Evolutionary conservation across 2,797 vertebrate species (phyloP).

Genomic region (Xenentodon cancila): DNA sequence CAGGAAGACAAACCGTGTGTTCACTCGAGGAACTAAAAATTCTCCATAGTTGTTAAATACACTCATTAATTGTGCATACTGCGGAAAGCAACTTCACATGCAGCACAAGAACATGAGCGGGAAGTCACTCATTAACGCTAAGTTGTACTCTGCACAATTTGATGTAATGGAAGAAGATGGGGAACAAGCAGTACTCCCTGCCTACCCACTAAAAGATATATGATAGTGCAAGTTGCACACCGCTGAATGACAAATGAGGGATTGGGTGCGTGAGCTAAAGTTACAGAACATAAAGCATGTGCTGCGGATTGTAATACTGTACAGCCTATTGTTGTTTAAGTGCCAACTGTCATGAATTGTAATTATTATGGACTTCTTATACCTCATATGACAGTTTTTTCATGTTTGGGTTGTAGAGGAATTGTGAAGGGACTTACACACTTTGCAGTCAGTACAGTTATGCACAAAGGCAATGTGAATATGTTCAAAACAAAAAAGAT

Average conservation of each 20-base stretch:
- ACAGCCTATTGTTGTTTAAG: no score
- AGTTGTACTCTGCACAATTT: conserved; percentile 57
- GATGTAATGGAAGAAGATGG: conserved; percentile 57
- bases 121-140: conserved; percentile 53
- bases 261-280: conserved; percentile 33
- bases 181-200: conserved; percentile 53
- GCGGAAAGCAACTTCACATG: conserved; percentile 6
- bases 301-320: conserved; percentile 6
- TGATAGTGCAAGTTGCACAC: conserved; percentile 42
- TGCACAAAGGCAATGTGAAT: no score
- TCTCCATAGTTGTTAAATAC: conserved; percentile 54
- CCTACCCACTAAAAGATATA: conserved; percentile 56
- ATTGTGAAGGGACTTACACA: no score
- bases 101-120: conserved; percentile 9
- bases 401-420: no score
- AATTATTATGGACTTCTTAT: no score
- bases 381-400: no score
- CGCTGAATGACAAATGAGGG: conserved; percentile 48
- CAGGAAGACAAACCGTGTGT: conserved; percentile 60
- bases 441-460: no score
- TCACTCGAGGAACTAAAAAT: conserved; percentile 54
- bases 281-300: conserved; percentile 29
- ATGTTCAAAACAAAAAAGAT: no score
- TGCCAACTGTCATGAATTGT: no score
- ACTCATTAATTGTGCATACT: conserved; percentile 30